Evolutionary conservation across 2,797 vertebrate species (phyloP), one percentile per base, ranked within the genome.

Genomic region (Meda fulgida): DNA sequence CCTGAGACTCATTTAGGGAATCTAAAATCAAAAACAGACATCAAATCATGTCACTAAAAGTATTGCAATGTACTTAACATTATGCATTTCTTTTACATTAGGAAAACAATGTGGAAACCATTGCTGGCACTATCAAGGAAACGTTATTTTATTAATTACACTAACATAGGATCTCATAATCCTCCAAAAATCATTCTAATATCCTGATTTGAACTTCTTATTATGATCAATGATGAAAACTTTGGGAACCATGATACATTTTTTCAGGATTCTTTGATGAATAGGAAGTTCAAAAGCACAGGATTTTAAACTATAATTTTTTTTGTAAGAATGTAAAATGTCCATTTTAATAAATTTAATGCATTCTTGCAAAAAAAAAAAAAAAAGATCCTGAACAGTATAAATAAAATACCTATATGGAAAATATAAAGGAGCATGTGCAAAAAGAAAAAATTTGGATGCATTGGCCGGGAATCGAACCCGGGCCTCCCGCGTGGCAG

Each of bases 1-100:
- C 94, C 71, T 96, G 95, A 0, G 95, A 96, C 1, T 93, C 93
- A 58, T 95, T 96, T 51, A 96, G 85, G 85, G 94, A 89, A 63
- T 96, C 92, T 93, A 75, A 29, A 78, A 85, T 19, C 51, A 26
- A 71, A 55, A 19, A 80, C 29, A 80, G 7, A 88, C 23, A 77
- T 31, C 69, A 18, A 67, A 19, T 40, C 43, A 79, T 9, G 31
- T 43, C 34, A 9, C 3, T 8, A 23, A 14, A 23, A 58, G 19
- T 40, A 40, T 40, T 43, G 5, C 40, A 72, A 5, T 70, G 9
- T 70, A 7, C n/a, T 72, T 31, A 43, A 5, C n/a, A 29, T 13
- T 76, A 34, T 2, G 0, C 7, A 36, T 5, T 21, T 29, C 46
- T 3, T 34, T 11, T 67, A 7, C 26, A 65, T 34, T 66, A 66